A percentile compares a stretch with the other conserved stretches of the same genome.
These are phyloP conservation scores for Macropodus opercularis DNA, from an alignment of 2,797 vertebrate species.

Conservation along the genomic window DNA sequence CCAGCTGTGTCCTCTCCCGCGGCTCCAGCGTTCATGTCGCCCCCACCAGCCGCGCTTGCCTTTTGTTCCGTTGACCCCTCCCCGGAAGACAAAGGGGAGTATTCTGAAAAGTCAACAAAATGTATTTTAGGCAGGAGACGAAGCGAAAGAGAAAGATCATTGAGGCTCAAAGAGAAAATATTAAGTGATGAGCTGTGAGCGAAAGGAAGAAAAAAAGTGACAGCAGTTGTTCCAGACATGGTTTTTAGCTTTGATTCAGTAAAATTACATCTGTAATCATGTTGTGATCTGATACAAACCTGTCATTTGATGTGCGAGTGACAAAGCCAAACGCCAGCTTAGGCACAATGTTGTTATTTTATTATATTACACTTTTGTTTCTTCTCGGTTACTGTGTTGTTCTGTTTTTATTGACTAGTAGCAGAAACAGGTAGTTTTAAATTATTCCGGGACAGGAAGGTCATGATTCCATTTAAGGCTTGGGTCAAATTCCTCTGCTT, in stretches of 20 bases:
- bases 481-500: background rate
- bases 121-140: constrained; percentile 7
- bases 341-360: too few relatives aligned
- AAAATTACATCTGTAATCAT: too few relatives aligned
- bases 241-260: too few relatives aligned
- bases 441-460: background rate
- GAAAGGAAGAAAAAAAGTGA: too few relatives aligned
- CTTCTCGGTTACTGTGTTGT: too few relatives aligned
- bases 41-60: constrained; percentile 28
- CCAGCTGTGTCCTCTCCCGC: constrained; percentile 3
- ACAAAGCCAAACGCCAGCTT: background rate
- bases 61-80: constrained; percentile 36
- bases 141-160: background rate
- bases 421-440: background rate
- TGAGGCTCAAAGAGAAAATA: background rate
- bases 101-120: background rate
- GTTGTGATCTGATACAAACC: background rate
- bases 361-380: background rate
- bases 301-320: background rate
- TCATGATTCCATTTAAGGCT: background rate
- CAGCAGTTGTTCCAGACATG: too few relatives aligned
- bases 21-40: constrained; percentile 44
- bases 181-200: background rate
- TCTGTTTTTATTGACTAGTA: too few relatives aligned
- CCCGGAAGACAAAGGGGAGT: constrained; percentile 52